Evolutionary conservation across 2,113 vertebrate species (phyloP), one percentile per base, ranked within the genome.

Genomic region (Fukomys damarensis): DNA sequence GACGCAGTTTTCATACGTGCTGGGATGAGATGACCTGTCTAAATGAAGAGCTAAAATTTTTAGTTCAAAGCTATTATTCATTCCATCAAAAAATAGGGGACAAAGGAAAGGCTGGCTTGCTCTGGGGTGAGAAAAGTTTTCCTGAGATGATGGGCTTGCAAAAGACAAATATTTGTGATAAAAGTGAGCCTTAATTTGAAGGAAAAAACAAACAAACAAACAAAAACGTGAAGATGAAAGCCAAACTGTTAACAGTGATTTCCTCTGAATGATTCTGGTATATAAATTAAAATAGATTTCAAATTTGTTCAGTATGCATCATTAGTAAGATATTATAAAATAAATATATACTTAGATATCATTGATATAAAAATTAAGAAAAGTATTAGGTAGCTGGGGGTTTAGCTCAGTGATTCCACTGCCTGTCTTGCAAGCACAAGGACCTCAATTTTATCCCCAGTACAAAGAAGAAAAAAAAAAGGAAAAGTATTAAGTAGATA

Each of bases 1-100:
- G 10, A 86, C n/a, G n/a, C n/a, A 79, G 14, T 92, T 94, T 63
- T 83, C 32, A n/a, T 8, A 20, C 22, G 82, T 86, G 5, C 35
- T 59, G 46, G n/a, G 10, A 86, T 86, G 10, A 93, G 43, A 82
- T 59, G 12, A 54, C 1, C 2, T 91, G 76, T 86, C 56, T 52
- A 83, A 35, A 79, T 58, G 1, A 91, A 89, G 96, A 83, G 22
- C 63, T 81, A 84, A n/a, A n/a, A 79, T 82, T 89, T 86, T 35
- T 28, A 72, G 10, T 89, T 94, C 65, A 91, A 86, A 19, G 17
- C 2, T 30, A 1, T 87, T 46, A 74, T 4, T 5, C 22, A 43
- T 82, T 95, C 20, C 66, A 65, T 54, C 65, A 49, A 83, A 77
- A 93, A 82, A 26, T 66, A 46, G 2, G 26, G 7, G 43, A 82